phyloP scores from a whole-genome alignment of 2,113 vertebrate species.

The Variabilichromis moorii region DNA sequence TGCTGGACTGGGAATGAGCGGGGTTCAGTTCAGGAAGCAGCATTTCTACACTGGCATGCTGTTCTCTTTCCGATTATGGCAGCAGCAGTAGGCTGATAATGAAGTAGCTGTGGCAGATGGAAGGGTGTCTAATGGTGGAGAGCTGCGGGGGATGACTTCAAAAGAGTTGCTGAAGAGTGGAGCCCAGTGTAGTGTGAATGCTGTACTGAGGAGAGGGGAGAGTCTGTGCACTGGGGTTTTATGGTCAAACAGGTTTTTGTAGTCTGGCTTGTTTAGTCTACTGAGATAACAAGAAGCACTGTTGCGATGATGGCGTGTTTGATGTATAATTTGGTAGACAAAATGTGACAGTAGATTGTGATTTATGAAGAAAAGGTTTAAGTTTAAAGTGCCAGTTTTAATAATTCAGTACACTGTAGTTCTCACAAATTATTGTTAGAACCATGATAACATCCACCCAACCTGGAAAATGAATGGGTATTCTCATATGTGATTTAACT shows the following conservation, averaged over 20 bases:
- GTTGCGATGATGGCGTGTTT: neutral
- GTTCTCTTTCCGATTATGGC: neutral
- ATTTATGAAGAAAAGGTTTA: neutral
- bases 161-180: conserved; percentile 12
- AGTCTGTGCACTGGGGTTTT: neutral
- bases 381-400: neutral
- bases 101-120: conserved; percentile 30
- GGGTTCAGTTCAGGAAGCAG: neutral
- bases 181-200: neutral
- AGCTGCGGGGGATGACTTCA: conserved; percentile 27
- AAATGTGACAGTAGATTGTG: neutral
- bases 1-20: neutral
- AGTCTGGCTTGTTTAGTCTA: conserved; percentile 27
- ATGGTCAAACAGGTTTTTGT: conserved; percentile 14
- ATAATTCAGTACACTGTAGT: neutral
- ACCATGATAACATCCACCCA: neutral
- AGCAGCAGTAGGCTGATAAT: conserved; percentile 1
- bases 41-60: neutral
- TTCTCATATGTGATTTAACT: neutral
- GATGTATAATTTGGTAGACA: neutral
- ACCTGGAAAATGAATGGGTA: neutral
- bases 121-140: conserved; percentile 23
- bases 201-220: neutral
- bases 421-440: neutral
- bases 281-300: conserved; percentile 22